Conservation (phyloP, 2,888 invertebrate species). For the Bimastos eiseni region DNA sequence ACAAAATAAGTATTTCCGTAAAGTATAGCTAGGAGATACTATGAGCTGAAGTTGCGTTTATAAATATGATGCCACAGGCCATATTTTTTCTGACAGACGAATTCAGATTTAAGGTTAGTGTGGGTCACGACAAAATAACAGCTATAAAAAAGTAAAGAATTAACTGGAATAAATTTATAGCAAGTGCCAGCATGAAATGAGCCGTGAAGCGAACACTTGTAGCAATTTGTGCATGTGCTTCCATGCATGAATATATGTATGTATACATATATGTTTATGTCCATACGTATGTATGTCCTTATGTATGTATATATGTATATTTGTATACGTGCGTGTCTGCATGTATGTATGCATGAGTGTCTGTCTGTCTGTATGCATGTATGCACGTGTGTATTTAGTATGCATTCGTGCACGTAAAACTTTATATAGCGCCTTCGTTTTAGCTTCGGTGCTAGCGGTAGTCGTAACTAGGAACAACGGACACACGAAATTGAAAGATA, state of each 20-base stretch:
- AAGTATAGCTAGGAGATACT: too few species aligned
- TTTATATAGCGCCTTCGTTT: not conserved
- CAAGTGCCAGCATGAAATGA: not conserved
- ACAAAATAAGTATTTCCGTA: too few species aligned
- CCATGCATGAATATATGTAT: not conserved
- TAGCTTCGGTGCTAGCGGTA: not conserved
- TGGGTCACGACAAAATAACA: too few species aligned
- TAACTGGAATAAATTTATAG: not conserved
- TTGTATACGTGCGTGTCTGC: not conserved
- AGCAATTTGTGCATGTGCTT: not conserved
- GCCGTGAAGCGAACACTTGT: not conserved
- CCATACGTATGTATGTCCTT: not conserved
- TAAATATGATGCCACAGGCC: too few species aligned
- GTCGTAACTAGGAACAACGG: not conserved
- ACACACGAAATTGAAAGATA: conserved; percentile 25
- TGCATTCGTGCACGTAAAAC: not conserved
- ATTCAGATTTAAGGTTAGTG: too few species aligned
- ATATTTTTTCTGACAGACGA: too few species aligned
- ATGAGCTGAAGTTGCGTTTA: too few species aligned
- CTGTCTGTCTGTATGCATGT: not conserved
- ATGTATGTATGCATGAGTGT: not conserved
- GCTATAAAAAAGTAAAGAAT: too few species aligned
- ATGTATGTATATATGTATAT: not conserved
- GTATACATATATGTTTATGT: not conserved
- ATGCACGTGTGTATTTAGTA: not conserved